Evolutionary conservation across 2,888 invertebrate species (phyloP), one percentile per base, ranked within the genome.

Genomic region (Euzophera pinguis): DNA sequence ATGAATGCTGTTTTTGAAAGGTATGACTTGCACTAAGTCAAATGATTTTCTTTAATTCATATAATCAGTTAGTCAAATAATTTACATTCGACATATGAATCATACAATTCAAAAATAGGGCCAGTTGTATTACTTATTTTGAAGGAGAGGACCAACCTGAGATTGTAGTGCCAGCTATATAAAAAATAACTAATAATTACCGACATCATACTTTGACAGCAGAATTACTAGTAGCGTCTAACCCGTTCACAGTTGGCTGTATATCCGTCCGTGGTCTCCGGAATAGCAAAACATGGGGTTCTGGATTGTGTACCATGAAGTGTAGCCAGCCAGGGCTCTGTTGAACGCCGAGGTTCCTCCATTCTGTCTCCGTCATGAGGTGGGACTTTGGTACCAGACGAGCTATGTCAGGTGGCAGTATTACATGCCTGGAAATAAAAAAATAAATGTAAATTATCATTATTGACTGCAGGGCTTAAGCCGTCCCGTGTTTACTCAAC

Each of bases 301-400:
- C 97, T 38, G 98, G 98, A 14, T 94, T 93, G 76, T 98, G 98
- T 62, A 97, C 93, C 97, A 97, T 95, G 75, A 96, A 97, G 83
- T 97, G 96, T 1, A 95, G 92, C 91, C 91, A 91, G 47, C 96
- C 96, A 0, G 97, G 97, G 74, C 97, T 97, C 78, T 98, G 98
- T 75, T 98, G 97, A 0, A 98, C 97, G 0, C 98, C 98, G 1
- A 98, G 92, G 81, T 97, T 96, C 56, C 98, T 91, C 98, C 98
- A 98, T 82, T 98, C 98, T 0, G 96, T 94, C 86, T 98, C 98
- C 0, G 96, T 95, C 97, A 98, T 97, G 47, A 98, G 87, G 74
- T 98, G 98, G 0, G 95, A 94, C 73, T 96, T 95, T 0, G 98
- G 98, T 0, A 98, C 97, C 50, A 94, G 85, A 60, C 95, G 94